Percentiles rank a stretch among this genome's conserved stretches.
Conservation (phyloP, 2,797 vertebrate species). For the Mormyrus proboscirostris region DNA sequence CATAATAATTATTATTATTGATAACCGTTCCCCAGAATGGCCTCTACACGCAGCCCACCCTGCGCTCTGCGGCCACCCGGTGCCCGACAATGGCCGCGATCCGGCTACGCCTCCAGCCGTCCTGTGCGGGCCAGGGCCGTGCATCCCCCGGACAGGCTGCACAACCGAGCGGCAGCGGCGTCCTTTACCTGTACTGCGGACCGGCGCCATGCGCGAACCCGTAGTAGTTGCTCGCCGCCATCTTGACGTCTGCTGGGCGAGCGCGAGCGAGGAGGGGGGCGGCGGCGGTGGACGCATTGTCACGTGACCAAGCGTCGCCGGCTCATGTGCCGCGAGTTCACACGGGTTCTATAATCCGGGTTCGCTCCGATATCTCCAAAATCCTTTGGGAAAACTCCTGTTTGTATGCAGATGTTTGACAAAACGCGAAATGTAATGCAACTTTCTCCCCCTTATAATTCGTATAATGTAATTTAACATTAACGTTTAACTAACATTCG, state of each 20-base stretch:
- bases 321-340: constrained; percentile 18
- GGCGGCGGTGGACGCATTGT: constrained; percentile 16
- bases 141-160: background rate
- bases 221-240: constrained; percentile 73
- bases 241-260: constrained; percentile 61
- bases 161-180: background rate
- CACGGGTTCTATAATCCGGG: background rate
- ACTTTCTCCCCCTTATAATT: background rate
- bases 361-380: background rate
- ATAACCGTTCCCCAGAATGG: background rate
- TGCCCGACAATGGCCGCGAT: background rate
- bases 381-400: background rate
- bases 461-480: background rate
- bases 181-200: constrained; percentile 69
- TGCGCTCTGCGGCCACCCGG: background rate
- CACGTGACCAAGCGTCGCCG: background rate
- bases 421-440: background rate
- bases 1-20: background rate
- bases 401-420: background rate
- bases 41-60: background rate
- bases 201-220: constrained; percentile 63
- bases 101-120: background rate
- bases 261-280: constrained; percentile 21
- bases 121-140: background rate
- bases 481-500: background rate